Evolutionary conservation across 2,888 invertebrate species (phyloP).

Genomic region (Xestia sexstrigata): DNA sequence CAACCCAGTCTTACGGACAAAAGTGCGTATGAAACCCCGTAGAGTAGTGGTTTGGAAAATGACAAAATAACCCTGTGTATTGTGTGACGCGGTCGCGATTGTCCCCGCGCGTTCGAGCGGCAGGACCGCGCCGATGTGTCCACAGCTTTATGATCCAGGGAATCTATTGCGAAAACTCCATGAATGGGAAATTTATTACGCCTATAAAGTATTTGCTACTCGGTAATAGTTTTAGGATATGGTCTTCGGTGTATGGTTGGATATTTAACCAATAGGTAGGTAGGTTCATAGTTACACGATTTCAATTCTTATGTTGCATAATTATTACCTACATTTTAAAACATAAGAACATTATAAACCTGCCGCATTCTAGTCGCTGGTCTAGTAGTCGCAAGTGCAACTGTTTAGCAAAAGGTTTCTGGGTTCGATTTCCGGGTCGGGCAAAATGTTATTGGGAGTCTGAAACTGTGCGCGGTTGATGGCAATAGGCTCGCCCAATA

Average conservation of each 20-base stretch:
- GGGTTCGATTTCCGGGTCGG: too few species aligned
- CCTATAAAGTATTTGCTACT: conserved; percentile 51
- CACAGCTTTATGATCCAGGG: conserved; percentile 56
- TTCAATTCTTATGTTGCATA: neutral
- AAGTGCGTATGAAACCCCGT: conserved; percentile 79
- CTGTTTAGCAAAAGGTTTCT: too few species aligned
- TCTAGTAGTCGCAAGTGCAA: too few species aligned
- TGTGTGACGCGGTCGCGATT: conserved; percentile 73
- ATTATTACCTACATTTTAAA: neutral
- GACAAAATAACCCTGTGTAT: conserved; percentile 78
- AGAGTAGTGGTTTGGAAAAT: conserved; percentile 85
- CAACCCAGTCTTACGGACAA: conserved; percentile 55
- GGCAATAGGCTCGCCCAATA: too few species aligned
- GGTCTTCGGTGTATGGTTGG: neutral
- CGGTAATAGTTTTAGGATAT: conserved; percentile 27
- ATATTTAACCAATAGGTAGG: too few species aligned
- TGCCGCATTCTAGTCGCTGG: too few species aligned
- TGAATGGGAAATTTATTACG: conserved; percentile 63
- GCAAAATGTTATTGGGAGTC: too few species aligned
- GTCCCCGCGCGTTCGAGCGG: conserved; percentile 75
- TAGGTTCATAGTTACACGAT: neutral
- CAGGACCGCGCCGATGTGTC: conserved; percentile 53
- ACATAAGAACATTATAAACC: neutral
- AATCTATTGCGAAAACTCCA: conserved; percentile 62
- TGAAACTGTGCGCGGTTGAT: too few species aligned